A percentile compares a stretch with the other conserved stretches of the same genome.
phyloP scores from a whole-genome alignment of 2,797 vertebrate species.

The Schizopygopsis pylzovi region DNA sequence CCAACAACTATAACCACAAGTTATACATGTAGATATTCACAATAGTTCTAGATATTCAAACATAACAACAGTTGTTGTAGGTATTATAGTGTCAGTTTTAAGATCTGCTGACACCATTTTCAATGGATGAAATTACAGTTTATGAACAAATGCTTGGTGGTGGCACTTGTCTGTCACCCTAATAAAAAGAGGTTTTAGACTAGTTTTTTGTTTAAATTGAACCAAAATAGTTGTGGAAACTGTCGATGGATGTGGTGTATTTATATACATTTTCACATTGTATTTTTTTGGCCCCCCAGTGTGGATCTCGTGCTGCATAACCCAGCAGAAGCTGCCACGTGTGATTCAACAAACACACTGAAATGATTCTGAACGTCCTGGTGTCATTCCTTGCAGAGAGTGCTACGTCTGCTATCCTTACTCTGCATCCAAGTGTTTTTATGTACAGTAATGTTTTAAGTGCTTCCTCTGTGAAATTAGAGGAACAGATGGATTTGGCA shows the following conservation, averaged over 20 bases:
- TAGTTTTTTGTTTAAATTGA: background rate
- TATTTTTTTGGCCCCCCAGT: background rate
- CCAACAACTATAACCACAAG: background rate
- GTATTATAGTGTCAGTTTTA: background rate
- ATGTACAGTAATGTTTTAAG: constrained; percentile 54
- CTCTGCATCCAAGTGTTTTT: constrained; percentile 32
- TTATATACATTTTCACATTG: background rate
- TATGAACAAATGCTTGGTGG: background rate
- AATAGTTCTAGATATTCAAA: background rate
- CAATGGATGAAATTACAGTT: background rate
- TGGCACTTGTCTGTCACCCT: background rate
- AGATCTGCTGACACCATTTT: background rate
- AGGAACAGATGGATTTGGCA: constrained; percentile 51
- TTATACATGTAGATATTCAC: background rate
- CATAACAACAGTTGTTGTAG: background rate
- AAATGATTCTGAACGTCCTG: constrained; percentile 10
- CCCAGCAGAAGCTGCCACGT: constrained; percentile 5
- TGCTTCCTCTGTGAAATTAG: constrained; percentile 53
- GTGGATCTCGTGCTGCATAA: constrained; percentile 14
- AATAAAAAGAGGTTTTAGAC: background rate
- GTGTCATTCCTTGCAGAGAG: background rate
- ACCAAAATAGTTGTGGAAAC: background rate
- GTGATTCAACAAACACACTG: constrained; percentile 12
- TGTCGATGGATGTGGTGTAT: background rate
- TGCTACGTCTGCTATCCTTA: constrained; percentile 1